phyloP scores from a whole-genome alignment of 2,113 vertebrate genomes.

The Notothenia rossii region DNA sequence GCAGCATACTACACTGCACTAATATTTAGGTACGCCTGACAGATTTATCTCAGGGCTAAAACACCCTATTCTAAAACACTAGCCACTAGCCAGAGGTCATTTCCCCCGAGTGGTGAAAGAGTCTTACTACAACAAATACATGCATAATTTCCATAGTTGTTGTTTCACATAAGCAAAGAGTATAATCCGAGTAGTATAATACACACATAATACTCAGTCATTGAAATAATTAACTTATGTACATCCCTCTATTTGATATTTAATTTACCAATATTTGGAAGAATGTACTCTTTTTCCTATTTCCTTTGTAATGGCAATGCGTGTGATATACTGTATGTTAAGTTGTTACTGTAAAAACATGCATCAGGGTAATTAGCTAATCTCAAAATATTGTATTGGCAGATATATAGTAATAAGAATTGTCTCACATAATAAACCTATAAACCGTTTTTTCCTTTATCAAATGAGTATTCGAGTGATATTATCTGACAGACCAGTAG shows the following conservation, averaged over 20 bases:
- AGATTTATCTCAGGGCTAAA: rapidly evolving
- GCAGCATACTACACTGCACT: not conserved
- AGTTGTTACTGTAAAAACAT: not conserved
- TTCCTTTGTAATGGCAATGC: not conserved
- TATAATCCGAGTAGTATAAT: not conserved
- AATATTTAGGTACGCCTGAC: not conserved
- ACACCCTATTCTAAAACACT: rapidly evolving
- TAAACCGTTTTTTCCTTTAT: not conserved
- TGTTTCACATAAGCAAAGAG: not conserved
- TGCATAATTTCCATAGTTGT: not conserved
- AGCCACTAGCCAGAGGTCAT: conserved; percentile 1
- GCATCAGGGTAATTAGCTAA: not conserved
- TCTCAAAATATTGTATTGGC: not conserved
- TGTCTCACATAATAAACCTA: not conserved
- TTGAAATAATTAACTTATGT: too few relatives aligned
- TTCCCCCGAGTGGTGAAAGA: conserved; percentile 18
- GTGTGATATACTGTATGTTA: not conserved
- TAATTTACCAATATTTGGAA: not conserved
- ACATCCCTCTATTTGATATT: not conserved
- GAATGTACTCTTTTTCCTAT: not conserved
- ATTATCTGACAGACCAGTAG: not conserved
- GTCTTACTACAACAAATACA: conserved; percentile 25
- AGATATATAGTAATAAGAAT: not conserved
- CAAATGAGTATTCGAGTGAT: rapidly evolving
- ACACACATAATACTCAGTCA: not conserved